phyloP scores from a whole-genome alignment of 2,113 vertebrate species.

The Carlito syrichta region DNA sequence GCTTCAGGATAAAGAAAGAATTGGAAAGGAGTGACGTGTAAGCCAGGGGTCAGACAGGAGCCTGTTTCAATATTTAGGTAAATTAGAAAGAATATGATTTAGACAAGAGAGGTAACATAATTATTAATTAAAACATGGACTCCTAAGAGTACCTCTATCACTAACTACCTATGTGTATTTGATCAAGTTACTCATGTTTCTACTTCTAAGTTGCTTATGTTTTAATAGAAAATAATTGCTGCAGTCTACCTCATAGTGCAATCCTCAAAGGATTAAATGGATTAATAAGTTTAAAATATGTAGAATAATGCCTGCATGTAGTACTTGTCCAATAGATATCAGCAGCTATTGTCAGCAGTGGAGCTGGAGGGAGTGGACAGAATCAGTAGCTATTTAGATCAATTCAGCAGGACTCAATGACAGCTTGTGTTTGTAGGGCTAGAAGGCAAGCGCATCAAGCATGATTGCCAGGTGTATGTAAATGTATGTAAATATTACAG shows the following conservation, averaged over 20 bases:
- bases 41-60: not conserved
- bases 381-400: not conserved
- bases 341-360: not conserved
- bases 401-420: not conserved
- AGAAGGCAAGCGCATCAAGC: not conserved
- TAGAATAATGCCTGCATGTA: not conserved
- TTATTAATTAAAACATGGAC: not conserved
- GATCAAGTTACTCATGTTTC: not conserved
- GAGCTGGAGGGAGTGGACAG: not conserved
- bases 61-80: not conserved
- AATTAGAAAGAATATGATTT: not conserved
- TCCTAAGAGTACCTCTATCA: not conserved
- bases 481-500: not conserved
- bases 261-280: not conserved
- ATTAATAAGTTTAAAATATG: not conserved
- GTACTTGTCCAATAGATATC: not conserved
- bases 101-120: not conserved
- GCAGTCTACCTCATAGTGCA: not conserved
- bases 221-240: not conserved
- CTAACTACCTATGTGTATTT: not conserved
- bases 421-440: not conserved
- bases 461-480: not conserved
- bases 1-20: not conserved
- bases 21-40: not conserved
- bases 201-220: not conserved